phyloP scores from a whole-genome alignment of 2,888 invertebrate species.

The Agrotis ipsilon region DNA sequence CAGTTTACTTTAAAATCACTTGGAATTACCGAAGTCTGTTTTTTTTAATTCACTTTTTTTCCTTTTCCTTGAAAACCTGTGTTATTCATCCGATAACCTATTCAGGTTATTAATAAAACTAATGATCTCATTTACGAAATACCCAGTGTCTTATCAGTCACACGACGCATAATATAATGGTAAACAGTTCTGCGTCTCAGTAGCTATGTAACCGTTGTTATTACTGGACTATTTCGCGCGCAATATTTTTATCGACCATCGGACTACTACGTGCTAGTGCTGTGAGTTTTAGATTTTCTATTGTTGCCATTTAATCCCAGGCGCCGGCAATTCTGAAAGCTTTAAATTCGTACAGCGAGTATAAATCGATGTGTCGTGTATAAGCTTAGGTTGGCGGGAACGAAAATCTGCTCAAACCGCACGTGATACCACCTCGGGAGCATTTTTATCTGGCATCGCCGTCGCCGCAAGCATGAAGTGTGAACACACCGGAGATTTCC shows the following conservation, averaged over 20 bases:
- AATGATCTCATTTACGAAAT: constrained; percentile 81
- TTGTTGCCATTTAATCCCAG: constrained; percentile 38
- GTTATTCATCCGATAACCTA: constrained; percentile 28
- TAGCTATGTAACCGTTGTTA: constrained; percentile 60
- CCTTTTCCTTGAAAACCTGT: constrained; percentile 6
- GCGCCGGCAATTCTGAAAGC: constrained; percentile 43
- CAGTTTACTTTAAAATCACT: no score
- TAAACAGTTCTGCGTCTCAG: constrained; percentile 57
- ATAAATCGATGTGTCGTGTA: constrained; percentile 71
- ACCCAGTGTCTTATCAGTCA: constrained; percentile 72
- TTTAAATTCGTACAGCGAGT: constrained; percentile 64
- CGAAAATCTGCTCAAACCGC: constrained; percentile 77
- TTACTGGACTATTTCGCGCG: constrained; percentile 52
- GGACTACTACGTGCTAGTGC: constrained; percentile 38
- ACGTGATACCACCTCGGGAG: constrained; percentile 73
- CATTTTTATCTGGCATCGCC: constrained; percentile 79
- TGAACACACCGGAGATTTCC: constrained; percentile 86
- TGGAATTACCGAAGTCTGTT: no score
- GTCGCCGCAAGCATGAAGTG: constrained; percentile 80
- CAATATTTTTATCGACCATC: constrained; percentile 42
- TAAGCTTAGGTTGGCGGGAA: constrained; percentile 71
- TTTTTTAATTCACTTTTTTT: not conserved
- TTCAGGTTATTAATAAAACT: constrained; percentile 37
- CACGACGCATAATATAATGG: constrained; percentile 53
- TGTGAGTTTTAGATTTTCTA: constrained; percentile 36